These are phyloP conservation scores for Acanthosepion lycidas DNA, from an alignment of 2,888 invertebrate genomes.

Conservation along the genomic window DNA sequence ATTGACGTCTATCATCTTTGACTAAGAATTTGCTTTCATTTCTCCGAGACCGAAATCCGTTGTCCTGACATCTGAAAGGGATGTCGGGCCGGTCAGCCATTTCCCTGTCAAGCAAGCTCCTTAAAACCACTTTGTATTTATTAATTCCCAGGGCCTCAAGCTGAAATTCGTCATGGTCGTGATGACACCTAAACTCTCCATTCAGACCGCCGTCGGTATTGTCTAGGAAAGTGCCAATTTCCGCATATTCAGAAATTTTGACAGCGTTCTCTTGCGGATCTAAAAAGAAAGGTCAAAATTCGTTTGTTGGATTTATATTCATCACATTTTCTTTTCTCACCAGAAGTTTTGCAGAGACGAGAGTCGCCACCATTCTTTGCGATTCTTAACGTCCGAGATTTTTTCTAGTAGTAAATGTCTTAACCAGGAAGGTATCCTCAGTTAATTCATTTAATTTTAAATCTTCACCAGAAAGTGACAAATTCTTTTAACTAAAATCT, in stretches of 20 bases:
- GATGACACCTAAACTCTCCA: not conserved
- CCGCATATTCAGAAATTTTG: not conserved
- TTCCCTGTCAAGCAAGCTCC: not conserved
- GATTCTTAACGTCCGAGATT: too few species aligned
- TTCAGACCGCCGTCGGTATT: too few species aligned
- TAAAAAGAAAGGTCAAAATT: not conserved
- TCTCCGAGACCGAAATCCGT: not conserved
- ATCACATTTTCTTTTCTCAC: not conserved
- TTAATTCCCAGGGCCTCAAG: not conserved
- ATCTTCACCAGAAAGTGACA: too few species aligned
- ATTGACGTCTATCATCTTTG: not conserved
- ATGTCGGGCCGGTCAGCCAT: not conserved
- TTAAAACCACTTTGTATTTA: conserved; percentile 33
- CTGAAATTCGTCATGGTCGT: not conserved
- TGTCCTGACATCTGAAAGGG: not conserved
- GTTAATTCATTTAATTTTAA: too few species aligned
- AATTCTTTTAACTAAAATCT: too few species aligned
- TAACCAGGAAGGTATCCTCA: too few species aligned
- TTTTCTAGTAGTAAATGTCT: too few species aligned
- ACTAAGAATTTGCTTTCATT: not conserved
- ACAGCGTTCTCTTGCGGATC: not conserved
- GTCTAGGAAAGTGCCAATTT: not conserved
- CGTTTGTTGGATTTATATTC: not conserved
- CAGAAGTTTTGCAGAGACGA: not conserved
- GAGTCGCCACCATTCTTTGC: too few species aligned